Conservation (phyloP, 2,113 vertebrate genomes). For the Coryphaenoides rupestris region DNA sequence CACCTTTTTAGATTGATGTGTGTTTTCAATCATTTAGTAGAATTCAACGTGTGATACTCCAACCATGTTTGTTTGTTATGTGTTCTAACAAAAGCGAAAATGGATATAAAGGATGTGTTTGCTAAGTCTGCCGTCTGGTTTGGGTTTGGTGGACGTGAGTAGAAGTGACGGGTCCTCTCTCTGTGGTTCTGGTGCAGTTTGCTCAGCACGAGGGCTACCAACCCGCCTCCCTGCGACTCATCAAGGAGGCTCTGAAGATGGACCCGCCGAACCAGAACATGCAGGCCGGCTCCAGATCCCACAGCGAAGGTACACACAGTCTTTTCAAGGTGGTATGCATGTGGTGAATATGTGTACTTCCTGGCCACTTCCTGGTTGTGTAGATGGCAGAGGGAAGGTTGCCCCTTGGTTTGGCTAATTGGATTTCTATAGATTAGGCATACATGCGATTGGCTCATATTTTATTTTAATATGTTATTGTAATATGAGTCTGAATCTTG, state of each 20-base stretch:
- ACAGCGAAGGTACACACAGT: slow-evolving; percentile 56
- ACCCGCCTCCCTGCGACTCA: slow-evolving; percentile 68
- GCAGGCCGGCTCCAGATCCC: slow-evolving; percentile 39
- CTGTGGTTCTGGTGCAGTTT: slow-evolving; percentile 46
- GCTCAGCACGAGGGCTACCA: slow-evolving; percentile 65
- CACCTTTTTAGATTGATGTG: neutral
- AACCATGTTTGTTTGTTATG: neutral
- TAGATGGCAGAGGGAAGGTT: too few species aligned
- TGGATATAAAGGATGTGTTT: neutral
- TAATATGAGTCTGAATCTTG: too few species aligned
- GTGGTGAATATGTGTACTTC: neutral
- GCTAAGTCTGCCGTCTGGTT: neutral
- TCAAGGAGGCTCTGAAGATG: slow-evolving; percentile 76
- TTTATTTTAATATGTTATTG: too few species aligned
- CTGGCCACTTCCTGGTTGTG: too few species aligned
- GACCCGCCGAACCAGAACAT: slow-evolving; percentile 54
- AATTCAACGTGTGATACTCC: neutral
- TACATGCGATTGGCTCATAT: too few species aligned
- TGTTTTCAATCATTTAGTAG: neutral
- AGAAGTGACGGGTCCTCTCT: neutral
- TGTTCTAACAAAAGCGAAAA: too few species aligned
- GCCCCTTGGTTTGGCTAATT: too few species aligned
- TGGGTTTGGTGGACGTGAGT: neutral
- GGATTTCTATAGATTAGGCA: too few species aligned
- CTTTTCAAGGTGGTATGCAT: neutral